Conservation (phyloP, 2,113 vertebrate species). For the Atlantisia rogersi region DNA sequence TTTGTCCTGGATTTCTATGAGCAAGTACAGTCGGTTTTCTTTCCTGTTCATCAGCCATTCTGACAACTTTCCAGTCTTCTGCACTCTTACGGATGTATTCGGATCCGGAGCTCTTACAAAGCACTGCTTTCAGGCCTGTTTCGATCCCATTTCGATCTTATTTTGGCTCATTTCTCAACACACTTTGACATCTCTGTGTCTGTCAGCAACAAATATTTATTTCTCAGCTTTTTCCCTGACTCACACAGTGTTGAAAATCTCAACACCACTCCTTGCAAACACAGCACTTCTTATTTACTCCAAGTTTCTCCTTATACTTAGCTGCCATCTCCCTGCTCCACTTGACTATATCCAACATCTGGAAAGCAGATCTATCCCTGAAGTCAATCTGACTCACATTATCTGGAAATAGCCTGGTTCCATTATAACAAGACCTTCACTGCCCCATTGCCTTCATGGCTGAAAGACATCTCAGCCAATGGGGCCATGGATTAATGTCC, state of each 20-base stretch:
- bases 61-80: background rate
- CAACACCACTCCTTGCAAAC: background rate
- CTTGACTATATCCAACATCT: slow-evolving; percentile 59
- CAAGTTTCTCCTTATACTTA: background rate
- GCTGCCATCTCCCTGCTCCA: slow-evolving; percentile 42
- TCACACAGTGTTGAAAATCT: background rate
- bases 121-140: background rate
- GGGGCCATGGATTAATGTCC: slow-evolving; percentile 53
- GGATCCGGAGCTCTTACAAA: background rate
- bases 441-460: slow-evolving; percentile 61
- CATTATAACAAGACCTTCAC: slow-evolving; percentile 67
- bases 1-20: background rate
- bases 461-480: slow-evolving; percentile 56
- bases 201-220: slow-evolving; percentile 4
- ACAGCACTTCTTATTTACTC: background rate
- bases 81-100: background rate
- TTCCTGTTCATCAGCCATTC: background rate
- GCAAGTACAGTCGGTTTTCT: background rate
- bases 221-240: background rate
- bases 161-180: background rate
- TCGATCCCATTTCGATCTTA: background rate
- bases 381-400: slow-evolving; percentile 66
- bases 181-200: background rate
- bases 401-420: slow-evolving; percentile 67
- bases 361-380: slow-evolving; percentile 62